A percentile compares a stretch with the other conserved stretches of the same genome.
Evolutionary conservation across 2,113 vertebrate species (phyloP).

Genomic region (Turnix velox): DNA sequence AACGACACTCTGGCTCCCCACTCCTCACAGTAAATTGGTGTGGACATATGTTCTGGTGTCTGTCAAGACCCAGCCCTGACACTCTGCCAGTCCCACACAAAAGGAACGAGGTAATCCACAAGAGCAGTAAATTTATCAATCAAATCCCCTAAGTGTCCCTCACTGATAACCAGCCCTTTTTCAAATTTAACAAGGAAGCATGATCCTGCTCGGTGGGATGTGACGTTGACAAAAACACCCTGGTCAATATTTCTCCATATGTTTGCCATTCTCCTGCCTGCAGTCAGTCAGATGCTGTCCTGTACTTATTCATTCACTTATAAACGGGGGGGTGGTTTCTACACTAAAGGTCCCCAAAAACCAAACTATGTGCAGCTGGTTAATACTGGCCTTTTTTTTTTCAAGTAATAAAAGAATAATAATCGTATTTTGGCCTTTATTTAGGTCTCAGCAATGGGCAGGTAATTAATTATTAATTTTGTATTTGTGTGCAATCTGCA

Average conservation of each 20-base stretch:
- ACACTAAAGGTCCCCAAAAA: not conserved
- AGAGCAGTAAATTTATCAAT: slow-evolving; percentile 65
- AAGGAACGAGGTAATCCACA: slow-evolving; percentile 63
- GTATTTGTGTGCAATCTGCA: slow-evolving; percentile 24
- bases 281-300: not conserved
- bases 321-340: not conserved
- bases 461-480: slow-evolving; percentile 64
- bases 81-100: slow-evolving; percentile 53
- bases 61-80: slow-evolving; percentile 58
- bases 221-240: not conserved
- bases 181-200: slow-evolving; percentile 10
- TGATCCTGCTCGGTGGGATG: not conserved
- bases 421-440: slow-evolving; percentile 60
- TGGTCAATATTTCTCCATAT: not conserved
- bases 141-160: slow-evolving; percentile 57
- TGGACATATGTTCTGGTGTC: slow-evolving; percentile 54
- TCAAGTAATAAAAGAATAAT: not conserved
- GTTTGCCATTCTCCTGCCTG: not conserved
- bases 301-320: not conserved
- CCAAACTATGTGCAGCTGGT: not conserved
- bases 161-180: slow-evolving; percentile 40
- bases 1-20: not conserved
- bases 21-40: slow-evolving; percentile 30
- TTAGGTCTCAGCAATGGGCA: slow-evolving; percentile 50
- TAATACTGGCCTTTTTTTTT: not conserved